Conservation (phyloP, 1,140 invertebrate species). For the Dendrolimus kikuchii region DNA sequence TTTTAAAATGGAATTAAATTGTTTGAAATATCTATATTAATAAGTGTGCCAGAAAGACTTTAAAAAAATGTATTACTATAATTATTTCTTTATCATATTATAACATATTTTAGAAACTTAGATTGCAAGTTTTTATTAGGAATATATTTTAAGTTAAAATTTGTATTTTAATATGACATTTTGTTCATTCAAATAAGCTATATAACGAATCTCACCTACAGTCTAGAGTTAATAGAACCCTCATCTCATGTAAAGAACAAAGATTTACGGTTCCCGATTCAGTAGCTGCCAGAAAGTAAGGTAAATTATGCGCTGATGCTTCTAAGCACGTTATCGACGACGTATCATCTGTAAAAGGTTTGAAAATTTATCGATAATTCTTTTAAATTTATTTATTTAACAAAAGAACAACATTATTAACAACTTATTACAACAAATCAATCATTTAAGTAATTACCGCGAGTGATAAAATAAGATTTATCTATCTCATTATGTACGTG, state of each 20-base stretch:
- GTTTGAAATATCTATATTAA: too few relatives aligned
- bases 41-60: too few relatives aligned
- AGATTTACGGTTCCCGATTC: conserved; percentile 45
- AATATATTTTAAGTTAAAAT: too few relatives aligned
- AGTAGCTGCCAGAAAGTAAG: conserved; percentile 46
- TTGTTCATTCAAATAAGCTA: background rate
- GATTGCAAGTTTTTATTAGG: too few relatives aligned
- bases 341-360: conserved; percentile 25
- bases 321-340: conserved; percentile 38
- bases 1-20: background rate
- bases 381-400: background rate
- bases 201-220: conserved; percentile 30
- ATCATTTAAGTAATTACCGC: too few relatives aligned
- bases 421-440: too few relatives aligned
- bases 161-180: too few relatives aligned
- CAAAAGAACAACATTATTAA: too few relatives aligned
- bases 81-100: background rate
- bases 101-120: background rate
- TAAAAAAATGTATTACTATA: background rate
- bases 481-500: too few relatives aligned
- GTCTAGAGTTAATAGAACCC: conserved; percentile 54
- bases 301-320: conserved; percentile 27
- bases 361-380: conserved; percentile 4
- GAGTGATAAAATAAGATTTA: too few relatives aligned
- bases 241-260: conserved; percentile 37